A percentile compares a stretch with the other conserved stretches of the same genome.
Conservation (phyloP, 1,140 invertebrate genomes). For the Magallana gigas region DNA sequence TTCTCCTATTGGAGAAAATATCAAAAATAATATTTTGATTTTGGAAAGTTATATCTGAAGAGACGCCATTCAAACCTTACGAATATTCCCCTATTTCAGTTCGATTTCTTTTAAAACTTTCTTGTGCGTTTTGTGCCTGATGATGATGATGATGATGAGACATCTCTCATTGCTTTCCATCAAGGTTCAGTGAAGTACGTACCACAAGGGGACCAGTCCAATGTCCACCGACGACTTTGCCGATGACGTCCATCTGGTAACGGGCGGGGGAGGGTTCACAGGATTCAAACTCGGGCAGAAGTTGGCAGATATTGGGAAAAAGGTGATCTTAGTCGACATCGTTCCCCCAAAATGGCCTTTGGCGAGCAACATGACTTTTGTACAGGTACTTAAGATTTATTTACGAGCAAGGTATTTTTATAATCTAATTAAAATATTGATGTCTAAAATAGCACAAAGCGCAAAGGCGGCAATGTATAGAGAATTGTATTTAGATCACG, state of each 20-base stretch:
- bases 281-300: constrained; percentile 76
- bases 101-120: background rate
- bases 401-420: no score
- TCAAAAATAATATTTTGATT: no score
- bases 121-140: background rate
- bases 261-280: constrained; percentile 79
- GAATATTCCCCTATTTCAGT: no score
- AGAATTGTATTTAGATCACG: no score
- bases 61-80: no score
- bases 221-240: background rate
- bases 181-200: no score
- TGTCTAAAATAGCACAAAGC: no score
- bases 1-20: no score
- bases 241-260: constrained; percentile 71
- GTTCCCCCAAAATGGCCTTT: constrained; percentile 69
- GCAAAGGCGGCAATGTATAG: no score
- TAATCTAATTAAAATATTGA: no score
- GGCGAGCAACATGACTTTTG: constrained; percentile 68
- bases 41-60: no score
- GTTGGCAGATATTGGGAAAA: constrained; percentile 70
- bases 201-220: background rate
- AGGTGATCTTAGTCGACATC: constrained; percentile 76
- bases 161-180: no score
- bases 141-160: background rate
- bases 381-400: constrained; percentile 60